phyloP scores from a whole-genome alignment of 2,888 invertebrate genomes.

The Drosophila falleni region DNA sequence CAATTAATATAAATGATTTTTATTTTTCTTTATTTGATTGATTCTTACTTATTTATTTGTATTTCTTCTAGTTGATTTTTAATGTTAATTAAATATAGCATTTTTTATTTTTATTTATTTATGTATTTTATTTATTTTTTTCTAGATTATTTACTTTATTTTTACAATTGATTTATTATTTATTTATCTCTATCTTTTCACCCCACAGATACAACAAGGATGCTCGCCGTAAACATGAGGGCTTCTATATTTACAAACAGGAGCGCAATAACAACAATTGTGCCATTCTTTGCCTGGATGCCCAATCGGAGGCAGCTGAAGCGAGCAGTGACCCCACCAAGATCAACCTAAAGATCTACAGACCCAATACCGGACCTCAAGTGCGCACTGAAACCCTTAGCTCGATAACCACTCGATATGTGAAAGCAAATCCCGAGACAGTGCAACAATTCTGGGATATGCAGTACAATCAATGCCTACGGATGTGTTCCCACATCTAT shows the following conservation, averaged over 20 bases:
- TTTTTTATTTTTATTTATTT: background rate
- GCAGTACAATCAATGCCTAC: constrained; percentile 93
- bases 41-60: no score
- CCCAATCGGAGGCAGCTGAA: background rate
- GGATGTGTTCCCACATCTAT: constrained; percentile 96
- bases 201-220: constrained; percentile 42
- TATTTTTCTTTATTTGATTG: no score
- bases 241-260: constrained; percentile 96
- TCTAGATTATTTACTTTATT: no score
- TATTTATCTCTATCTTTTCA: background rate
- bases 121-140: no score
- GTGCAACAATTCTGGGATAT: constrained; percentile 95
- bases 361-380: constrained; percentile 97
- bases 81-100: no score
- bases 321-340: constrained; percentile 86
- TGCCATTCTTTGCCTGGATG: constrained; percentile 88
- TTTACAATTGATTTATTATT: background rate
- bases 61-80: no score
- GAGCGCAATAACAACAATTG: constrained; percentile 93
- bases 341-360: constrained; percentile 89
- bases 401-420: constrained; percentile 96
- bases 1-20: no score
- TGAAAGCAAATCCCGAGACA: constrained; percentile 90
- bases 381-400: constrained; percentile 93
- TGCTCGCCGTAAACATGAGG: constrained; percentile 88